A percentile compares a stretch with the other conserved stretches of the same genome.
Evolutionary conservation across 2,888 invertebrate genomes (phyloP).

Genomic region (Polydrusus tereticollis): DNA sequence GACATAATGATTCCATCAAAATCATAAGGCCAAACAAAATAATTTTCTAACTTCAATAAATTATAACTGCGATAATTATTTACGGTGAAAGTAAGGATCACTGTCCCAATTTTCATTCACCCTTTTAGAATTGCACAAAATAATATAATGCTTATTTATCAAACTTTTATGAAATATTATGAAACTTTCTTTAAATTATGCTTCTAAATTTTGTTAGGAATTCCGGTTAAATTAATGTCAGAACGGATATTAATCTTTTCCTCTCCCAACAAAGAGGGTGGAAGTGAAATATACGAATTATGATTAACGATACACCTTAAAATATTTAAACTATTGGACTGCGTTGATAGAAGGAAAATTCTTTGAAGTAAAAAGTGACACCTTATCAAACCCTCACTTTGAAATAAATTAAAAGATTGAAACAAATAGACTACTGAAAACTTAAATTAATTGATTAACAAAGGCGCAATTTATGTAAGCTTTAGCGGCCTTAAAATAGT

Average conservation of each 20-base stretch:
- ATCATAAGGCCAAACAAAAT: not conserved
- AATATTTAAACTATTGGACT: constrained; percentile 7
- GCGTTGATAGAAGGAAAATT: constrained; percentile 4
- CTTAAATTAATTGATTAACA: too few species aligned
- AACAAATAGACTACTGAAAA: too few species aligned
- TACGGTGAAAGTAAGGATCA: constrained; percentile 1
- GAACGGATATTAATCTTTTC: constrained; percentile 12
- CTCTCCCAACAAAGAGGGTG: constrained; percentile 10
- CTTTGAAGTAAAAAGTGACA: too few species aligned
- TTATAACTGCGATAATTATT: not conserved
- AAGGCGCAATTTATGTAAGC: too few species aligned
- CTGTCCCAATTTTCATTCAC: constrained; percentile 4
- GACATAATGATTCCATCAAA: not conserved
- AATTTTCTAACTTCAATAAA: not conserved
- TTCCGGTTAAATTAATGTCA: constrained; percentile 15
- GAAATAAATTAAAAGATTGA: too few species aligned
- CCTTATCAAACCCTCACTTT: too few species aligned
- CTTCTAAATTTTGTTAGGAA: constrained; percentile 8
- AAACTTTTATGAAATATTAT: constrained; percentile 14
- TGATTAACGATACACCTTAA: constrained; percentile 21
- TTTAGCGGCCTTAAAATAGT: too few species aligned
- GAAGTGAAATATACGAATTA: constrained; percentile 10
- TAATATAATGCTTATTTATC: constrained; percentile 15
- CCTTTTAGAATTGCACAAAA: constrained; percentile 5
- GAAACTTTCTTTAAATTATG: constrained; percentile 10